Evolutionary conservation across 2,113 vertebrate genomes (phyloP).

Genomic region (Triplophysa rosa): DNA sequence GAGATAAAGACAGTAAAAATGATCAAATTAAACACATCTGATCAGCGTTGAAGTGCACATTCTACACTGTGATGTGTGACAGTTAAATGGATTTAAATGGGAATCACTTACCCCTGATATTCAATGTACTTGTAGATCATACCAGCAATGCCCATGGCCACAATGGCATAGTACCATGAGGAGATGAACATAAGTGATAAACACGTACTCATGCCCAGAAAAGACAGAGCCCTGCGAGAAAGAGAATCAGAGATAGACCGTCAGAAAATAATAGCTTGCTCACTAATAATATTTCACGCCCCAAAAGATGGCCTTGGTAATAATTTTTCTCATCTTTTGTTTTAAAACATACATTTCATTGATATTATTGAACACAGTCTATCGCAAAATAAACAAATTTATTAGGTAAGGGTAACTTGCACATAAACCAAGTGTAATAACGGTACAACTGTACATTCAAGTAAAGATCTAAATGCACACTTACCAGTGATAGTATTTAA

Average conservation of each 20-base stretch:
- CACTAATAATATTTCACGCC: background rate
- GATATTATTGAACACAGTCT: too few species aligned
- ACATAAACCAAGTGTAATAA: too few species aligned
- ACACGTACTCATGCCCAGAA: slow-evolving; percentile 97
- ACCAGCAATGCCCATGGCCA: slow-evolving; percentile 96
- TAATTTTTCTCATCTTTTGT: background rate
- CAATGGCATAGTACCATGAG: slow-evolving; percentile 97
- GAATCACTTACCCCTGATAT: slow-evolving; percentile 89
- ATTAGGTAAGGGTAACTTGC: too few species aligned
- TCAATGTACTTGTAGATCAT: slow-evolving; percentile 99
- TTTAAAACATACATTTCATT: too few species aligned
- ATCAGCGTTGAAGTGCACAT: background rate
- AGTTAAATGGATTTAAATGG: background rate
- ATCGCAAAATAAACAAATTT: too few species aligned
- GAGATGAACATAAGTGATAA: slow-evolving; percentile 97
- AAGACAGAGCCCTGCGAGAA: slow-evolving; percentile 86
- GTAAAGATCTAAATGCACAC: slow-evolving; percentile 45
- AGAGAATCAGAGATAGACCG: background rate
- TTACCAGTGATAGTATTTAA: slow-evolving; percentile 98
- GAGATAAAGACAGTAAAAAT: background rate
- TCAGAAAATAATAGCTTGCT: too few species aligned
- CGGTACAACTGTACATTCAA: too few species aligned
- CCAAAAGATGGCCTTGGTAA: too few species aligned
- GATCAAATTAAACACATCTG: slow-evolving; percentile 3
- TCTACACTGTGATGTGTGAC: background rate